phyloP scores from a whole-genome alignment of 2,797 vertebrate species.

The Streptopelia turtur region DNA sequence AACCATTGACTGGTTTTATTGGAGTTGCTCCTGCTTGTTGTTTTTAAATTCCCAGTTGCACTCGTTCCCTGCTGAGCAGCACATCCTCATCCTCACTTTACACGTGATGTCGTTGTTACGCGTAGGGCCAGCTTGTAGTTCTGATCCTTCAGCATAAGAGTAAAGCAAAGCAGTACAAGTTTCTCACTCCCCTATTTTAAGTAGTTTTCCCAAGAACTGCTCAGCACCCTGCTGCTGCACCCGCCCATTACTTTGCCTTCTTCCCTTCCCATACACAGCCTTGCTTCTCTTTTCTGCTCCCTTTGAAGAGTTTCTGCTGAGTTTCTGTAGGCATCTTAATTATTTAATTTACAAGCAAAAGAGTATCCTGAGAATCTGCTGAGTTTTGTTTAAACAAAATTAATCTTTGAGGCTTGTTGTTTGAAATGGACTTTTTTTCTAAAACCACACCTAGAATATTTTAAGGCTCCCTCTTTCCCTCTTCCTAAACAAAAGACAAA shows the following conservation, averaged over 20 bases:
- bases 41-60: background rate
- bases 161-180: background rate
- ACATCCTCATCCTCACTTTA: accelerated
- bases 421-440: background rate
- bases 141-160: background rate
- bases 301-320: background rate
- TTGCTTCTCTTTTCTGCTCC: background rate
- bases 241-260: background rate
- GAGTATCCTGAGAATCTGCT: background rate
- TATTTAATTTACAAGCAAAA: background rate
- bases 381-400: background rate
- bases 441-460: background rate
- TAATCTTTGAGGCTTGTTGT: background rate
- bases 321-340: background rate
- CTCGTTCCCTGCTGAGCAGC: background rate
- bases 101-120: no score
- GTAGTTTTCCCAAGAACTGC: background rate
- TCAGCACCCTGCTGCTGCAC: background rate
- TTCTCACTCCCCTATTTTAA: background rate
- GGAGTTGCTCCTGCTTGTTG: background rate
- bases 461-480: background rate
- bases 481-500: background rate
- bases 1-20: background rate
- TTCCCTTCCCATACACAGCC: accelerated
- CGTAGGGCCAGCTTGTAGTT: background rate